phyloP scores from a whole-genome alignment of 2,113 vertebrate genomes.

The Perccottus glenii region DNA sequence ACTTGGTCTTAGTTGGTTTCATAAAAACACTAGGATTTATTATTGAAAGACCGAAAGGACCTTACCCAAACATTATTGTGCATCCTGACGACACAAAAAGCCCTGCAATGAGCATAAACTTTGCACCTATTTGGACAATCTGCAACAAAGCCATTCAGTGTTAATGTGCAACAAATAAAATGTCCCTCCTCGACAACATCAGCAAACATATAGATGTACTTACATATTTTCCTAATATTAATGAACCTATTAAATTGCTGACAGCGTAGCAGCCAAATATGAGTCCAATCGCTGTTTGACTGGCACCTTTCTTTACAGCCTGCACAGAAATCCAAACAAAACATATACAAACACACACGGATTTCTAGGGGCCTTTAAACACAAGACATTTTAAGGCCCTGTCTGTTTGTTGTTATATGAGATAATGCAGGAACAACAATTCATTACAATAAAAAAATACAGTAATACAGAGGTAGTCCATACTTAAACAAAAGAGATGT shows the following conservation, averaged over 20 bases:
- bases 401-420: too few species aligned
- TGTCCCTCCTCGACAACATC: background rate
- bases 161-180: background rate
- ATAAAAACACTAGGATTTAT: too few species aligned
- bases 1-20: too few species aligned
- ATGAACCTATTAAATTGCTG: constrained; percentile 82
- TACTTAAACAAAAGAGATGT: too few species aligned
- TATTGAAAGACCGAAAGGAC: too few species aligned
- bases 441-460: too few species aligned
- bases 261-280: constrained; percentile 95
- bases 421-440: too few species aligned
- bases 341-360: background rate
- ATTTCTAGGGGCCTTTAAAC: too few species aligned
- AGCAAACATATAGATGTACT: constrained; percentile 61
- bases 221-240: constrained; percentile 92
- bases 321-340: constrained; percentile 55
- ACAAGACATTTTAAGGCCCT: too few species aligned
- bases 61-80: constrained; percentile 94
- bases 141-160: constrained; percentile 61
- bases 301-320: constrained; percentile 90
- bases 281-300: constrained; percentile 85
- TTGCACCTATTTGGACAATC: constrained; percentile 94
- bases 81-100: constrained; percentile 88
- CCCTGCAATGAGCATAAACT: constrained; percentile 91
- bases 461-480: too few species aligned